Evolutionary conservation across 2,113 vertebrate genomes (phyloP), one percentile per base, ranked within the genome.

Genomic region (Procavia capensis): DNA sequence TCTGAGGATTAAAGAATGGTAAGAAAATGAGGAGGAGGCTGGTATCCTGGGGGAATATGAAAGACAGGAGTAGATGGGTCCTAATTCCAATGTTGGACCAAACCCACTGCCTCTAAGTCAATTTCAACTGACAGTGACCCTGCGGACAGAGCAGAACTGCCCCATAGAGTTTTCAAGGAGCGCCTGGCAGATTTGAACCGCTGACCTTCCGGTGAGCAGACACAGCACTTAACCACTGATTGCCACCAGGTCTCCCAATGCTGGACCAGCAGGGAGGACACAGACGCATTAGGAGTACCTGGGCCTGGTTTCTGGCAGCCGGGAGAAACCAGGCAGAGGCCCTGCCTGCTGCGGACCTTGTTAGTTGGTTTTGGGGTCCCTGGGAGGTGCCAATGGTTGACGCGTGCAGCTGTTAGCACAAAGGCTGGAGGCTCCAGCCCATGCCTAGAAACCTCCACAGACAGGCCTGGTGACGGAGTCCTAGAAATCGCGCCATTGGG

Each of bases 251-350:
- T n/a, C n/a, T 7, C 17, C 27, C 43, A 70, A 5, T 19, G 24
- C 27, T 6, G 45, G 11, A 45, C 11, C 34, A 14, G 22, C 3
- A 6, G 72, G 7, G 13, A 47, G 20, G 41, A 45, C 6, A 31
- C 0, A 22, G 8, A 22, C 7, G 20, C 6, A 14, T 10, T 17
- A 57, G 2, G 20, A 57, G n/a, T 20, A 16, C 17, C 5, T 24
- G 1, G 5, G 19, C 14, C 1, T 1, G 24, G 16, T 34, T 7
- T 2, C 43, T 36, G 8, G 27, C 24, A 5, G 2, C 57, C 17
- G 72, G 13, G 75, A 36, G 8, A 5, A 9, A 20, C 19, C 19
- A 27, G 50, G 9, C 8, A 36, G 24, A 50, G 54, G 54, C 29
- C 36, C 70, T n/a, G 54, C 25, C 50, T 72, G 36, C 1, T 72